phyloP scores from a whole-genome alignment of 2,113 vertebrate species.

The Oreochromis spilurus region DNA sequence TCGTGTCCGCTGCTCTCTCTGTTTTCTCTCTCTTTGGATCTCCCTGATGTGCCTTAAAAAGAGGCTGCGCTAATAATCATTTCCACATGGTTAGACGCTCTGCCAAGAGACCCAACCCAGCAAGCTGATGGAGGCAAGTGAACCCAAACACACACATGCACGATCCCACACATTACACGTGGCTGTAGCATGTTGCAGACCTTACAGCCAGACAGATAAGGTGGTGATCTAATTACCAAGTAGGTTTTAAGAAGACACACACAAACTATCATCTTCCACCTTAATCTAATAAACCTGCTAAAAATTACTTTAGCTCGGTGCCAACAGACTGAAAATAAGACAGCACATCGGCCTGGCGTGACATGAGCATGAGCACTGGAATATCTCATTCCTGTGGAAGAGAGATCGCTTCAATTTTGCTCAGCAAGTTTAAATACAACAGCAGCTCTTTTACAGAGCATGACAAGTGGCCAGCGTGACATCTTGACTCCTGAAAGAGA shows the following conservation, averaged over 20 bases:
- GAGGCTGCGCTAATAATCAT: constrained; percentile 44
- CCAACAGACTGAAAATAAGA: constrained; percentile 9
- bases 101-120: constrained; percentile 42
- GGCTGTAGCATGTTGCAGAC: constrained; percentile 2
- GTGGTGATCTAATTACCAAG: constrained; percentile 51
- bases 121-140: constrained; percentile 4
- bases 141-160: neutral
- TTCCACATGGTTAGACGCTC: constrained; percentile 56
- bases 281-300: constrained; percentile 51
- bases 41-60: constrained; percentile 47
- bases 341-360: neutral
- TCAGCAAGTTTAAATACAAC: neutral
- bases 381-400: neutral
- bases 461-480: neutral
- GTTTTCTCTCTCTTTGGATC: neutral
- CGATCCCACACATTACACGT: neutral
- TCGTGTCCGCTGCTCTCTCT: neutral
- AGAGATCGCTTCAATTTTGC: neutral
- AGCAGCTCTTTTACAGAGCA: neutral
- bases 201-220: constrained; percentile 27
- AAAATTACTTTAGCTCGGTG: constrained; percentile 13
- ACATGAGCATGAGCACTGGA: neutral
- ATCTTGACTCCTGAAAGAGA: neutral
- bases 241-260: constrained; percentile 36
- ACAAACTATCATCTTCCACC: constrained; percentile 25